phyloP scores from a whole-genome alignment of 2,113 vertebrate genomes.

The Ivindomyrus marchei region DNA sequence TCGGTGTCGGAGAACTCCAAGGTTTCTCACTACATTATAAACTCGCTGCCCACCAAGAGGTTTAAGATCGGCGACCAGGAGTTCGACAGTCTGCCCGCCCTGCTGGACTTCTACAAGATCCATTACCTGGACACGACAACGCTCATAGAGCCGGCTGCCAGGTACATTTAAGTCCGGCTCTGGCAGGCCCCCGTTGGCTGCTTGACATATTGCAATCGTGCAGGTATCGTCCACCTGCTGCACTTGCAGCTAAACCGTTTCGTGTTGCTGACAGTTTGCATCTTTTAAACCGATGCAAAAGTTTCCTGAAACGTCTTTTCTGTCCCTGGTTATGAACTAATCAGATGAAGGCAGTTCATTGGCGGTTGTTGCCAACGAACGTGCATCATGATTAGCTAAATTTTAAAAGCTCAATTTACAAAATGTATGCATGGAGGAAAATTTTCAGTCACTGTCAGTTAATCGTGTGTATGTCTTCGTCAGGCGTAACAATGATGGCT shows the following conservation, averaged over 20 bases:
- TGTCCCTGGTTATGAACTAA: background rate
- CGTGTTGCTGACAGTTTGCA: background rate
- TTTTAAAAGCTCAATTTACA: background rate
- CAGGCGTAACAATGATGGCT: background rate
- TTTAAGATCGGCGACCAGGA: constrained; percentile 98
- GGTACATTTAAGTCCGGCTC: constrained; percentile 55
- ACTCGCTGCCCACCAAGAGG: constrained; percentile 87
- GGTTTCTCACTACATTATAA: constrained; percentile 98
- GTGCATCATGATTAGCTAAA: background rate
- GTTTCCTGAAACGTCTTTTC: background rate
- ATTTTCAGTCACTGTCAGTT: background rate
- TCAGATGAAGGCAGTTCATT: background rate
- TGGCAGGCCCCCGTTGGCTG: background rate
- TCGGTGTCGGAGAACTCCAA: constrained; percentile 96
- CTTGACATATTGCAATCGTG: background rate
- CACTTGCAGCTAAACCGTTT: background rate
- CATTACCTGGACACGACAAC: constrained; percentile 99
- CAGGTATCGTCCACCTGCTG: background rate
- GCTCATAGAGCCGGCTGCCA: constrained; percentile 89
- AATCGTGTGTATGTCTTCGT: background rate
- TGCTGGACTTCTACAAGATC: constrained; percentile 98
- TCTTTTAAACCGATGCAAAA: background rate
- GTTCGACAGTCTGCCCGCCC: constrained; percentile 84
- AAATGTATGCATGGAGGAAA: background rate
- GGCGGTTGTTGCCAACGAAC: background rate